A percentile compares a stretch with the other conserved stretches of the same genome.
These are phyloP conservation scores for Nematopogon swammerdamellus DNA, from an alignment of 2,888 invertebrate genomes.

Conservation along the genomic window DNA sequence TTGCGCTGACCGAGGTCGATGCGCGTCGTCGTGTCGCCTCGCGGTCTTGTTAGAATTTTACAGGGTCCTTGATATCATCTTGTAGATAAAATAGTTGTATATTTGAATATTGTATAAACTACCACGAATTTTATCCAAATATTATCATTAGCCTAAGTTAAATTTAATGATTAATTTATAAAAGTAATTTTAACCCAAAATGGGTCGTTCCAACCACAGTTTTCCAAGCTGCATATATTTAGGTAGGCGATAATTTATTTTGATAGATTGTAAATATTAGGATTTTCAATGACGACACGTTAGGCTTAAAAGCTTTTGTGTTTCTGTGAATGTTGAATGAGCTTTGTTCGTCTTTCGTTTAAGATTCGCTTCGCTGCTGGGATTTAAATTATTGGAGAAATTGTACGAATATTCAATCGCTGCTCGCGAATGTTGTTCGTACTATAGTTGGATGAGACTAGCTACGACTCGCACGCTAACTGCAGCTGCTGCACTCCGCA, in stretches of 20 bases:
- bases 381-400: no score
- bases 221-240: background rate
- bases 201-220: background rate
- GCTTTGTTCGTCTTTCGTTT: no score
- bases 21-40: background rate
- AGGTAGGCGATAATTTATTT: background rate
- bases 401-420: no score
- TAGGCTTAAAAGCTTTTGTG: no score
- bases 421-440: no score
- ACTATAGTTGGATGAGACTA: no score
- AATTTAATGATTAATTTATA: background rate
- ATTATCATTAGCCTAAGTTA: conserved; percentile 18
- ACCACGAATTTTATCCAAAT: conserved; percentile 38
- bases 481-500: no score
- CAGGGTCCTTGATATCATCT: conserved; percentile 43
- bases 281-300: background rate
- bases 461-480: no score
- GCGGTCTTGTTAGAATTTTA: conserved; percentile 28
- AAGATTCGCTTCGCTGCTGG: no score
- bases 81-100: conserved; percentile 31
- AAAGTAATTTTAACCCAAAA: background rate
- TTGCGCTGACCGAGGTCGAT: background rate
- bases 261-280: background rate
- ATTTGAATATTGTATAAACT: conserved; percentile 17
- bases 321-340: no score